A percentile compares a stretch with the other conserved stretches of the same genome.
These are phyloP conservation scores for Wasmannia auropunctata DNA, from an alignment of 1,140 invertebrate species.

Conservation along the genomic window DNA sequence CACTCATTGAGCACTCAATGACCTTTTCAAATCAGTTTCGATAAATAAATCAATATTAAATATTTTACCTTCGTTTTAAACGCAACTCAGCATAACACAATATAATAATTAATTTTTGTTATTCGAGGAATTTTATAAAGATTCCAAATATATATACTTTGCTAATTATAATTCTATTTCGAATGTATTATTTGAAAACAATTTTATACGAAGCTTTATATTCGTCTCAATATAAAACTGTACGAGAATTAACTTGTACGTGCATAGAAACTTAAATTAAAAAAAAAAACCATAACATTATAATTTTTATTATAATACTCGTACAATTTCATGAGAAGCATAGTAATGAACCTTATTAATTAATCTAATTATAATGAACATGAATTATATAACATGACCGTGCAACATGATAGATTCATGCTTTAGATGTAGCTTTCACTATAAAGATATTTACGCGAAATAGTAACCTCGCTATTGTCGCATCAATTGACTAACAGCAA, in stretches of 20 bases:
- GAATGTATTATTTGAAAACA: not conserved
- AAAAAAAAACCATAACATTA: not conserved
- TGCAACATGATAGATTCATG: not conserved
- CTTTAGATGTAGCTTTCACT: not conserved
- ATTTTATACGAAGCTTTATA: not conserved
- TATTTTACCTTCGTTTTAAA: not conserved
- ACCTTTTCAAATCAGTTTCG: not conserved
- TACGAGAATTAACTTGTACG: not conserved
- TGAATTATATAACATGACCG: not conserved
- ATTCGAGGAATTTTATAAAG: not conserved
- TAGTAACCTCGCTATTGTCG: not conserved
- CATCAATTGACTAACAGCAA: constrained; percentile 20
- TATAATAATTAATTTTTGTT: not conserved
- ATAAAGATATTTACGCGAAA: not conserved
- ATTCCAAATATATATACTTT: not conserved
- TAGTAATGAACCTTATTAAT: too few relatives aligned
- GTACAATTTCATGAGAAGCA: not conserved
- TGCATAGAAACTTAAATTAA: not conserved
- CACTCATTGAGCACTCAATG: not conserved
- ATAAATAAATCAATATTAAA: not conserved
- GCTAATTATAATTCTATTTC: not conserved
- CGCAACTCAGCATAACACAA: not conserved
- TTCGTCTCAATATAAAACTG: not conserved
- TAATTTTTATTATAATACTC: not conserved
- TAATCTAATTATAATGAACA: not conserved